phyloP scores from a whole-genome alignment of 2,888 invertebrate species.

The Nemotelus nigrinus region DNA sequence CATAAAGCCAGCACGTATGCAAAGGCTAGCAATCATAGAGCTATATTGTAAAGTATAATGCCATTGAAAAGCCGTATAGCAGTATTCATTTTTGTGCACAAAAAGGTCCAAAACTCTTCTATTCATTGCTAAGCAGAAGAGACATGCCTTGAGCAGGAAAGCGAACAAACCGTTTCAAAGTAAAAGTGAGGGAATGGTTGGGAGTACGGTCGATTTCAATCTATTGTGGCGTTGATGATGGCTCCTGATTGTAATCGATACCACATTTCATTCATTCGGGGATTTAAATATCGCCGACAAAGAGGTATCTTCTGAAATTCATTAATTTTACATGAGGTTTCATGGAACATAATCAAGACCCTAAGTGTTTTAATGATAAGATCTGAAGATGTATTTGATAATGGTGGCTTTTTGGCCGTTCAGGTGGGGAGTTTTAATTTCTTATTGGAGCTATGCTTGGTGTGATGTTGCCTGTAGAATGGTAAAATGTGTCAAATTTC shows the following conservation, averaged over 20 bases:
- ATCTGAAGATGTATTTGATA: too few relatives aligned
- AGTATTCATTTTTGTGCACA: background rate
- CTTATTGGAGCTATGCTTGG: too few relatives aligned
- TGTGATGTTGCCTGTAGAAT: too few relatives aligned
- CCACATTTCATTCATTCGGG: conserved; percentile 48
- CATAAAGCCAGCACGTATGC: conserved; percentile 14
- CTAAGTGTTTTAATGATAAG: too few relatives aligned
- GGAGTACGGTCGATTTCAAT: conserved; percentile 40
- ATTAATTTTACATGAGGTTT: conserved; percentile 43
- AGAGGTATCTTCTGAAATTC: conserved; percentile 35
- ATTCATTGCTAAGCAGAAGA: conserved; percentile 36
- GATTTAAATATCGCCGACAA: conserved; percentile 45
- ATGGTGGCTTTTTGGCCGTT: too few relatives aligned
- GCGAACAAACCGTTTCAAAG: conserved; percentile 1
- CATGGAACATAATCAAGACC: too few relatives aligned
- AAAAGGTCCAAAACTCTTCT: conserved; percentile 25
- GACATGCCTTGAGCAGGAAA: background rate
- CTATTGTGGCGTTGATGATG: conserved; percentile 47
- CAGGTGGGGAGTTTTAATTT: too few relatives aligned
- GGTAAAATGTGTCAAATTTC: too few relatives aligned
- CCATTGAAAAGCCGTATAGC: conserved; percentile 28
- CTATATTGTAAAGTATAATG: conserved; percentile 1
- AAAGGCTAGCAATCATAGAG: conserved; percentile 8
- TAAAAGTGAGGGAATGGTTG: conserved; percentile 13
- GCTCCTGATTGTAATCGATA: conserved; percentile 49